Evolutionary conservation across 2,888 invertebrate genomes (phyloP), one percentile per base, ranked within the genome.

Genomic region (Phengaris alcon): DNA sequence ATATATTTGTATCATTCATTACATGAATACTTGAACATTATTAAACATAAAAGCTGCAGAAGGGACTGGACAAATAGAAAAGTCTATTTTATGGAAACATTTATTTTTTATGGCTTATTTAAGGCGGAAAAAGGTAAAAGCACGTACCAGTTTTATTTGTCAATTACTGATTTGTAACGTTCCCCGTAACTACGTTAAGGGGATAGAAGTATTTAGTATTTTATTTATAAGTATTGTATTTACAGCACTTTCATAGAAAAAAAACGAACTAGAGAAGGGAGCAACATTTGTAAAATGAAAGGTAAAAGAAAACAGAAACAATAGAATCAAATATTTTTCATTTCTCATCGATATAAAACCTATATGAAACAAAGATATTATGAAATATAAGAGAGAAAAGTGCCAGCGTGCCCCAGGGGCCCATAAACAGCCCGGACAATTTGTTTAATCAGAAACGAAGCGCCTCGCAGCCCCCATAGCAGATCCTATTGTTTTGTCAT

Each of bases 391-490:
- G 85, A 83, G 86, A 87, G 85, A 82, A 84, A 84, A 85, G 81
- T 80, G 77, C 77, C 76, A 76, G 79, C 77, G 77, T 80, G 81
- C 89, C 82, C 88, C 74, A 79, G 90, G 88, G 91, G 86, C 84
- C 87, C 84, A 93, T 93, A 93, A 92, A 93, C 85, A 86, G 87
- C 78, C 87, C 86, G 87, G 87, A 88, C 92, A 92, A 93, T 93
- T 93, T 93, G 90, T 91, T 93, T 93, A 93, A 93, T 93, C 92
- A 93, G 92, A 93, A 91, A 93, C 88, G 89, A 91, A 91, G 82
- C 83, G 77, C 76, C 75, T 81, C 75, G 76, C 78, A 76, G 77
- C 80, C 78, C 79, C 78, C 81, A 83, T 35, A 35, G 35, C 35
- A 85, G 85, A 85, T 86, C 84, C 86, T 87, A 86, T 84, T 87